These are phyloP conservation scores for Diploptera punctata DNA, from an alignment of 2,888 invertebrate species.

Conservation along the genomic window DNA sequence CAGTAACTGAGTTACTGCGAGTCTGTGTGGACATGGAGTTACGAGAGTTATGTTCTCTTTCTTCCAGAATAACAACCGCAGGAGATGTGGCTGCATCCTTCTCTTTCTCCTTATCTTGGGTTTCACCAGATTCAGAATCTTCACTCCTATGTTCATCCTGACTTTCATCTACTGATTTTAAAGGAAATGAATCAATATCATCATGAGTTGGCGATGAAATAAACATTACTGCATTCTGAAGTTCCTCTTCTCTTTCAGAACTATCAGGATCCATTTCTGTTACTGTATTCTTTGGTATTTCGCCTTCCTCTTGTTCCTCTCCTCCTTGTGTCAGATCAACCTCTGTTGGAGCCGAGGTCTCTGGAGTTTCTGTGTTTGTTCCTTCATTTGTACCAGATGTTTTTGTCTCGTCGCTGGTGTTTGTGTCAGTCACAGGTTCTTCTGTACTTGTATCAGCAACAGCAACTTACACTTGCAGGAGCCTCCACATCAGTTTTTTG, in stretches of 20 bases:
- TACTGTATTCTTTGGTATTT: neutral
- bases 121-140: constrained; percentile 4
- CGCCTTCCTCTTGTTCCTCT: constrained; percentile 28
- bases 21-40: constrained; percentile 36
- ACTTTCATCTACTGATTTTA: neutral
- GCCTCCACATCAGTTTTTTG: constrained; percentile 1
- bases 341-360: constrained; percentile 43
- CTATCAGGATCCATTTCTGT: neutral
- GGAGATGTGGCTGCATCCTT: constrained; percentile 24
- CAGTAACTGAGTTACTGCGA: constrained; percentile 18
- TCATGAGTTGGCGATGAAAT: constrained; percentile 5
- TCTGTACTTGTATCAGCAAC: constrained; percentile 4
- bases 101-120: neutral
- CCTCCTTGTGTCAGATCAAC: constrained; percentile 32
- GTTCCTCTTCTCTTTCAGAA: constrained; percentile 1
- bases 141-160: neutral
- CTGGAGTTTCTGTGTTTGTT: constrained; percentile 50
- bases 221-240: neutral
- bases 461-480: constrained; percentile 15
- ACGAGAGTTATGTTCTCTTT: constrained; percentile 31
- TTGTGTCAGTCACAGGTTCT: neutral
- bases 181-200: neutral
- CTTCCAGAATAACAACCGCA: constrained; percentile 36
- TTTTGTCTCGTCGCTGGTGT: constrained; percentile 39
- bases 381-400: constrained; percentile 55